Evolutionary conservation across 2,113 vertebrate genomes (phyloP).

Genomic region (Leptobrachium ailaonicum): DNA sequence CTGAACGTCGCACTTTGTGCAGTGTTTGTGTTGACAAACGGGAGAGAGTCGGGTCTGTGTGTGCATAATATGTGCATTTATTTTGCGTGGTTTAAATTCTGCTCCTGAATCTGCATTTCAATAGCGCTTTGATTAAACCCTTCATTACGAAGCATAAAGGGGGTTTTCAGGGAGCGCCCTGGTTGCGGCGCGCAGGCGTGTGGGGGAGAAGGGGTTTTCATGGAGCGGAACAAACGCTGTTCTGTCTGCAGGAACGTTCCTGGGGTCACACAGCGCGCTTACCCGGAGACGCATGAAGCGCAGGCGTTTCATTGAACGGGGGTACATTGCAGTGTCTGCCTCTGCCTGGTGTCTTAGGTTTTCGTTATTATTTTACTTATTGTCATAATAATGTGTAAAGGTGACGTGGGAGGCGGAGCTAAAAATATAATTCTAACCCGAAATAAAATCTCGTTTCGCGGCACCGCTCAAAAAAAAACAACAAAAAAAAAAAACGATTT

Average conservation of each 20-base stretch:
- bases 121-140: conserved; percentile 32
- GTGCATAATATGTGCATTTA: conserved; percentile 20
- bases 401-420: too few species aligned
- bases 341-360: too few species aligned
- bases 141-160: conserved; percentile 38
- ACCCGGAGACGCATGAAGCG: neutral
- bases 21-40: too few species aligned
- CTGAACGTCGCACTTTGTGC: too few species aligned
- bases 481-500: too few species aligned
- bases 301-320: too few species aligned
- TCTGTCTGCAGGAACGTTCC: conserved; percentile 11
- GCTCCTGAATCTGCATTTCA: conserved; percentile 36
- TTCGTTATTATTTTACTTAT: too few species aligned
- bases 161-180: neutral
- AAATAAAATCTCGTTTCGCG: too few species aligned
- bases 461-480: too few species aligned
- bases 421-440: too few species aligned
- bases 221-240: conserved; percentile 14
- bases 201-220: conserved; percentile 8
- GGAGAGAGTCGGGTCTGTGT: neutral
- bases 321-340: too few species aligned
- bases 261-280: conserved; percentile 1
- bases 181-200: conserved; percentile 22
- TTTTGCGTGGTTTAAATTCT: conserved; percentile 26
- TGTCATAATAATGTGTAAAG: too few species aligned